phyloP scores from a whole-genome alignment of 2,113 vertebrate genomes.

The Cynopterus brachyotis region DNA sequence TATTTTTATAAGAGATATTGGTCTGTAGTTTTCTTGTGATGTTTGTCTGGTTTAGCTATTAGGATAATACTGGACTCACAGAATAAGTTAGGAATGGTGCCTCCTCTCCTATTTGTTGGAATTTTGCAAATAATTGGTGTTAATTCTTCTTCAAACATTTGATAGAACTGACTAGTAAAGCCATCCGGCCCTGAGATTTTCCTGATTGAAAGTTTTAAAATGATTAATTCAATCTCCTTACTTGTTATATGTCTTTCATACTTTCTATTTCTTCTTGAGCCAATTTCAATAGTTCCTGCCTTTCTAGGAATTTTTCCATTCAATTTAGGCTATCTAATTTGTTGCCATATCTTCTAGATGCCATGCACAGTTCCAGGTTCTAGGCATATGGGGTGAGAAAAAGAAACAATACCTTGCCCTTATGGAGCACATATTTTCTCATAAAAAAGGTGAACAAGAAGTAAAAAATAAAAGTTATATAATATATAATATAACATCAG shows the following conservation, averaged over 20 bases:
- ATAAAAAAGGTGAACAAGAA: neutral
- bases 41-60: neutral
- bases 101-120: neutral
- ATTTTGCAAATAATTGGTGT: neutral
- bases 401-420: neutral
- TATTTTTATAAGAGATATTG: neutral
- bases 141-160: conserved; percentile 18
- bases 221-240: neutral
- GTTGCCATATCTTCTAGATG: neutral
- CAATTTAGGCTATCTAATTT: neutral
- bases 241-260: neutral
- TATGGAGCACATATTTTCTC: neutral
- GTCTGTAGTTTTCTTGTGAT: neutral
- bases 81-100: neutral
- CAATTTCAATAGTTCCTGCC: neutral
- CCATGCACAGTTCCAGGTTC: neutral
- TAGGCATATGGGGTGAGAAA: neutral
- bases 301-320: neutral
- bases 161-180: neutral
- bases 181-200: neutral
- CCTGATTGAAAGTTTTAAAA: neutral
- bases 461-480: neutral
- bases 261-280: conserved; percentile 13
- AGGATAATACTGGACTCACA: neutral
- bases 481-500: neutral